These are phyloP conservation scores for Ennomos erosarius DNA, from an alignment of 2,888 invertebrate species.

Conservation along the genomic window DNA sequence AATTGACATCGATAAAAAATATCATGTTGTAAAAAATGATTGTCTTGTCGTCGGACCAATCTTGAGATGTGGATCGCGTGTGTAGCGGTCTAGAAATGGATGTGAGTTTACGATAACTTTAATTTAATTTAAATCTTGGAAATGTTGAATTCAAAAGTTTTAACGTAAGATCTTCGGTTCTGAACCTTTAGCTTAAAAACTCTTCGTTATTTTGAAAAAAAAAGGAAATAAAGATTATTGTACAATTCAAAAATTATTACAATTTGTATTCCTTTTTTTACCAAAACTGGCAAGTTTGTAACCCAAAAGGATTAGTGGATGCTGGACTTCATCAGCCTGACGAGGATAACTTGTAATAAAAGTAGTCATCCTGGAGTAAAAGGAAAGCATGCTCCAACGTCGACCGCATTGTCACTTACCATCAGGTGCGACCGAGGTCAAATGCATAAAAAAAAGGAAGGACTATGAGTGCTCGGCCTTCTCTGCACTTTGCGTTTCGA, in stretches of 20 bases:
- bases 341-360: too few relatives aligned
- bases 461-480: too few relatives aligned
- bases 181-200: slow-evolving; percentile 75
- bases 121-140: too few relatives aligned
- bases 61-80: slow-evolving; percentile 48
- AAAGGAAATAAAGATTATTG: slow-evolving; percentile 78
- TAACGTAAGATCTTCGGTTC: slow-evolving; percentile 69
- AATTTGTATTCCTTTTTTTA: slow-evolving; percentile 26
- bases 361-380: too few relatives aligned
- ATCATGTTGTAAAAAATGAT: slow-evolving; percentile 39
- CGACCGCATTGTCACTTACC: too few relatives aligned
- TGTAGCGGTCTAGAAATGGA: slow-evolving; percentile 42
- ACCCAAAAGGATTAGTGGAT: not conserved
- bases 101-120: slow-evolving; percentile 42
- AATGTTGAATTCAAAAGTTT: slow-evolving; percentile 52
- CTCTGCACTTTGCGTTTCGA: too few relatives aligned
- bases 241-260: slow-evolving; percentile 54
- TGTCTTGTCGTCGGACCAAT: slow-evolving; percentile 64
- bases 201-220: slow-evolving; percentile 81
- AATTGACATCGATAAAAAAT: slow-evolving; percentile 13
- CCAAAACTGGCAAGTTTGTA: too few relatives aligned
- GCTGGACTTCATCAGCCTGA: too few relatives aligned
- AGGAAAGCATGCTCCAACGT: too few relatives aligned
- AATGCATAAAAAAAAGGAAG: too few relatives aligned
- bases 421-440: too few relatives aligned